Conservation (phyloP, 2,888 invertebrate genomes). For the Kryphioiulus occultus region DNA sequence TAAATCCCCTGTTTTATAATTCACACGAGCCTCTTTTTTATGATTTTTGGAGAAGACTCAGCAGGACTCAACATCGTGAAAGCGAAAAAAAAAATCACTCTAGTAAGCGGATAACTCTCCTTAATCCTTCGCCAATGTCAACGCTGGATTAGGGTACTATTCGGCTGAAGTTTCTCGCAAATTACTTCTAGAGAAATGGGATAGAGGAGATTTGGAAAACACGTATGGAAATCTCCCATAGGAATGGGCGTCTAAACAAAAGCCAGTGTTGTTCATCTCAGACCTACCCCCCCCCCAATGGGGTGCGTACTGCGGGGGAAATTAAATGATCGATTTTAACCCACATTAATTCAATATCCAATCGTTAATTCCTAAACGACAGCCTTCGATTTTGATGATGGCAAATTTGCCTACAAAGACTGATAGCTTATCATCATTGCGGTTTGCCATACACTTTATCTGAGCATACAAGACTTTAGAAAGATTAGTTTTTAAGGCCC, state of each 20-base stretch:
- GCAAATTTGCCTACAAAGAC: background rate
- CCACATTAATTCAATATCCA: background rate
- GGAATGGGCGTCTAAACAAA: background rate
- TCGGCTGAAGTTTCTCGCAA: slow-evolving; percentile 9
- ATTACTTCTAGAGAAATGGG: slow-evolving; percentile 7
- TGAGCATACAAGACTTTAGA: background rate
- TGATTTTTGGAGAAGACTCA: slow-evolving; percentile 31
- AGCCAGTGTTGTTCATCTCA: background rate
- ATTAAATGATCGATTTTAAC: slow-evolving; percentile 21
- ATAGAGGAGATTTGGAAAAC: background rate
- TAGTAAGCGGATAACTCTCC: slow-evolving; percentile 7
- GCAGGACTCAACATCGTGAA: background rate
- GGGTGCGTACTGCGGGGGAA: background rate
- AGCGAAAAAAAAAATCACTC: background rate
- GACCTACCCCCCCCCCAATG: background rate
- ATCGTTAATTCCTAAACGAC: background rate
- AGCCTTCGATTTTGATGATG: background rate
- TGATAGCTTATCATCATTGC: background rate
- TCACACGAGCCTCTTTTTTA: slow-evolving; percentile 6
- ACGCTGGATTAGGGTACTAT: background rate
- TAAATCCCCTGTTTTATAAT: slow-evolving; percentile 25
- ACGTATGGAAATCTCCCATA: background rate
- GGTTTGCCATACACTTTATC: background rate
- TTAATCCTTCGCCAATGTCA: slow-evolving; percentile 25
- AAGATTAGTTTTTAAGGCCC: background rate